phyloP scores from a whole-genome alignment of 2,113 vertebrate genomes.

The Hiodon tergisus region DNA sequence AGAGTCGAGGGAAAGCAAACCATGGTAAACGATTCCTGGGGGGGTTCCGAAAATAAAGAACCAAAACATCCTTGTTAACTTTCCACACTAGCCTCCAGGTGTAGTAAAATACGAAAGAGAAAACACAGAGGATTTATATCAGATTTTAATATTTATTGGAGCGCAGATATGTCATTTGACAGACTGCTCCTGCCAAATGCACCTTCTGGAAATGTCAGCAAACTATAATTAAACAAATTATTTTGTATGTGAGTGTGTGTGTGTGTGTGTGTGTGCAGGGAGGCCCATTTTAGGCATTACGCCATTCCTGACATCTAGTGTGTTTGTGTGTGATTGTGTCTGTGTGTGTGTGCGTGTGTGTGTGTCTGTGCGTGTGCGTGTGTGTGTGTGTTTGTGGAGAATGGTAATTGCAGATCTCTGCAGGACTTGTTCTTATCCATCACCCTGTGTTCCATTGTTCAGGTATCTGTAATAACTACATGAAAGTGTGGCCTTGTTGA shows the following conservation, averaged over 20 bases:
- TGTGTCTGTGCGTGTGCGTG: too few relatives aligned
- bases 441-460: not conserved
- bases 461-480: not conserved
- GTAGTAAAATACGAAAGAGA: not conserved
- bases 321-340: too few relatives aligned
- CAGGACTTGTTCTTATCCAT: not conserved
- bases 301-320: conserved; percentile 5
- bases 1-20: conserved; percentile 14
- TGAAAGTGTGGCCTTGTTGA: not conserved
- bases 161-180: conserved; percentile 9
- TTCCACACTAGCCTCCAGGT: conserved; percentile 20
- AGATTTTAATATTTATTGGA: conserved; percentile 18
- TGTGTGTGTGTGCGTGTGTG: too few relatives aligned
- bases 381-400: not conserved
- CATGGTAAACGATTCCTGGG: conserved; percentile 18
- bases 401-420: not conserved
- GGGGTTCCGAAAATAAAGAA: conserved; percentile 28
- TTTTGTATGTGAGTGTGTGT: not conserved
- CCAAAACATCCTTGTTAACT: conserved; percentile 19
- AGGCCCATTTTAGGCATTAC: conserved; percentile 24
- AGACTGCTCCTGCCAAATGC: conserved; percentile 16
- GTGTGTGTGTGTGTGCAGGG: not conserved
- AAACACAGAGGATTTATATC: not conserved
- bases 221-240: conserved; percentile 32
- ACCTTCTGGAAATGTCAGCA: conserved; percentile 29